phyloP scores from a whole-genome alignment of 1,140 invertebrate species.

The Drosophila auraria region DNA sequence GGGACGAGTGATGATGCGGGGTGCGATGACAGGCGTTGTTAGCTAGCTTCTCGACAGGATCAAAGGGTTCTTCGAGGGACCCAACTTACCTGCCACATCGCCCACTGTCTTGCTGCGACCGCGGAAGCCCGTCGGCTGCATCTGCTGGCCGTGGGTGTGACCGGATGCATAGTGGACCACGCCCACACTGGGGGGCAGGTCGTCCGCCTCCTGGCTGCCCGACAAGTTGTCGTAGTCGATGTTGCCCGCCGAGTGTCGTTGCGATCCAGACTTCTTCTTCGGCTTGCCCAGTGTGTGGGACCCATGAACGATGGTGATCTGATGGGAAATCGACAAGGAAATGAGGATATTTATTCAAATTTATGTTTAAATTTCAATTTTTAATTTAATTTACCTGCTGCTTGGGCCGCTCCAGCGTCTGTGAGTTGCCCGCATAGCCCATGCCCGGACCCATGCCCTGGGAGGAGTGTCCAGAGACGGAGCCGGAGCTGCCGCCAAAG shows the following conservation, averaged over 20 bases:
- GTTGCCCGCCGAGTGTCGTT: constrained; percentile 95
- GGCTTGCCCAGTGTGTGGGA: constrained; percentile 91
- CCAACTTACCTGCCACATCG: constrained; percentile 89
- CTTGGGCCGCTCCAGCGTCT: constrained; percentile 88
- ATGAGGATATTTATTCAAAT: background rate
- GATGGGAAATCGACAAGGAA: background rate
- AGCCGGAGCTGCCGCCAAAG: constrained; percentile 85
- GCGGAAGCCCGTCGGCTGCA: constrained; percentile 88
- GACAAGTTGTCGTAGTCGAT: constrained; percentile 93
- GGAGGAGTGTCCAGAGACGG: constrained; percentile 76
- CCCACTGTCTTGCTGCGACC: constrained; percentile 95
- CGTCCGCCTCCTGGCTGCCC: constrained; percentile 86
- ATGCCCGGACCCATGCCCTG: constrained; percentile 56
- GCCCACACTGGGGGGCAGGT: constrained; percentile 84
- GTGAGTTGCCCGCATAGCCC: constrained; percentile 86
- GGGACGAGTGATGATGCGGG: constrained; percentile 55
- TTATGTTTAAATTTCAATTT: background rate
- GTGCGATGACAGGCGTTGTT: constrained; percentile 29
- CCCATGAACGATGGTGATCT: constrained; percentile 88
- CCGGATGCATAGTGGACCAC: constrained; percentile 67
- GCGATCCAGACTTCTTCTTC: constrained; percentile 90
- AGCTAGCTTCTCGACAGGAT: constrained; percentile 29
- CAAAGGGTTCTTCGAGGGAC: too few relatives aligned
- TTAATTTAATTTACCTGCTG: constrained; percentile 84
- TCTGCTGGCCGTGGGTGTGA: constrained; percentile 66